Percentiles rank a stretch among this genome's conserved stretches.
These are phyloP conservation scores for Perizoma affinitatum DNA, from an alignment of 2,888 invertebrate species.

Conservation along the genomic window DNA sequence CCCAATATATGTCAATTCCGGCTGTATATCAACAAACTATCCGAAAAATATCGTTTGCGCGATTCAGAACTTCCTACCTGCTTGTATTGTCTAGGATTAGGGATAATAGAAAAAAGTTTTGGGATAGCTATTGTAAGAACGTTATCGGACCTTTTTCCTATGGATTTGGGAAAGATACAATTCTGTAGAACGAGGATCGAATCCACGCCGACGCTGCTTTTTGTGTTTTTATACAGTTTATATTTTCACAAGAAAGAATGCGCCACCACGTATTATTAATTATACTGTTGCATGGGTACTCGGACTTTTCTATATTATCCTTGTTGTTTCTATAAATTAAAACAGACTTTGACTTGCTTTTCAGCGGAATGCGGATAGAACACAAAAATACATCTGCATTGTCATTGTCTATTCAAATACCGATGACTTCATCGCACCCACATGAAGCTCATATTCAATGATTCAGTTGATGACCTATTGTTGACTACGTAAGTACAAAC, in stretches of 20 bases:
- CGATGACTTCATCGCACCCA: conserved; percentile 5
- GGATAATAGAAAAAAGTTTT: conserved; percentile 45
- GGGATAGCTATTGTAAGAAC: conserved; percentile 50
- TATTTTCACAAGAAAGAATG: background rate
- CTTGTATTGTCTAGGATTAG: conserved; percentile 56
- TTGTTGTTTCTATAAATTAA: too few species aligned
- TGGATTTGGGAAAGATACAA: conserved; percentile 7
- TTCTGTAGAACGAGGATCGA: conserved; percentile 21
- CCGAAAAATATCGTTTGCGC: conserved; percentile 58
- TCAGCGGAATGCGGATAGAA: background rate
- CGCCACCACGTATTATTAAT: too few species aligned
- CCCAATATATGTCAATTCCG: conserved; percentile 33
- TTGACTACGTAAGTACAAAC: too few species aligned
- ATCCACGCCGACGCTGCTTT: conserved; percentile 22
- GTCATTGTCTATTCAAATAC: background rate
- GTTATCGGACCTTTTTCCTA: conserved; percentile 28
- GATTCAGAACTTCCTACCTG: conserved; percentile 68
- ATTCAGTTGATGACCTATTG: too few species aligned
- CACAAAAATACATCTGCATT: background rate
- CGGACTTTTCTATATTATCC: too few species aligned
- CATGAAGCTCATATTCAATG: background rate
- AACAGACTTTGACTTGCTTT: background rate
- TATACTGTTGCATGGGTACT: too few species aligned
- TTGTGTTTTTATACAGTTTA: conserved; percentile 19
- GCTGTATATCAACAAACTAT: conserved; percentile 43